Conservation (phyloP, 2,797 vertebrate species). For the Anableps anableps region DNA sequence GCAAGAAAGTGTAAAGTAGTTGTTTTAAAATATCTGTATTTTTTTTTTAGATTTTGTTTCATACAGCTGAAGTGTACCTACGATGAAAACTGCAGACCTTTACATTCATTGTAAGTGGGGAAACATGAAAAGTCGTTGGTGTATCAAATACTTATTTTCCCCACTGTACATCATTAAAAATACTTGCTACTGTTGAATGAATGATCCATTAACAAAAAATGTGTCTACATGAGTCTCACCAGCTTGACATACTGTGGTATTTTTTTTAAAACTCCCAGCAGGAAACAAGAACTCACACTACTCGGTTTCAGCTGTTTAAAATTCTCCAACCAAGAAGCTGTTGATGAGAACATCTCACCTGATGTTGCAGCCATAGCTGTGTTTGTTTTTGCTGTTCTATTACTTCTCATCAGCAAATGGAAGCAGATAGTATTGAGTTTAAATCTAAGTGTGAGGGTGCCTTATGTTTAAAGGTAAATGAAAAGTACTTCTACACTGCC, state of each 20-base stretch:
- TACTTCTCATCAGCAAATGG: background rate
- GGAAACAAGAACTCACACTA: background rate
- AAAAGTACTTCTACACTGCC: conserved; percentile 17
- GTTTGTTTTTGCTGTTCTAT: background rate
- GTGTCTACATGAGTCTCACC: background rate
- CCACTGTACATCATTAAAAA: background rate
- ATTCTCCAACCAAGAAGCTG: background rate
- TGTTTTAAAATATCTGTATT: too few species aligned
- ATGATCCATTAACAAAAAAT: background rate
- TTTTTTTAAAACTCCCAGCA: background rate
- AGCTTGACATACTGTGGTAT: background rate
- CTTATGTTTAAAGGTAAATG: background rate
- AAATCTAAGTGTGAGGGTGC: background rate
- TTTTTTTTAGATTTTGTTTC: too few species aligned
- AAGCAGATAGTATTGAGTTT: conserved; percentile 5
- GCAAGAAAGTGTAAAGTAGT: too few species aligned
- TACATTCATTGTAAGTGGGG: too few species aligned
- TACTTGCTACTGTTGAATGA: background rate
- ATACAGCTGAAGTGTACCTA: too few species aligned
- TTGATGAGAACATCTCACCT: background rate
- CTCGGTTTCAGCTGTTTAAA: background rate
- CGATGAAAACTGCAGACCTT: too few species aligned
- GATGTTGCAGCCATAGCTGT: background rate
- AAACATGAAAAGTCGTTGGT: background rate
- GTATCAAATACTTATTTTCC: background rate